A percentile compares a stretch with the other conserved stretches of the same genome.
phyloP scores from a whole-genome alignment of 92 coral and sea anemone genomes.

The Zoanthus sansibaricus region DNA sequence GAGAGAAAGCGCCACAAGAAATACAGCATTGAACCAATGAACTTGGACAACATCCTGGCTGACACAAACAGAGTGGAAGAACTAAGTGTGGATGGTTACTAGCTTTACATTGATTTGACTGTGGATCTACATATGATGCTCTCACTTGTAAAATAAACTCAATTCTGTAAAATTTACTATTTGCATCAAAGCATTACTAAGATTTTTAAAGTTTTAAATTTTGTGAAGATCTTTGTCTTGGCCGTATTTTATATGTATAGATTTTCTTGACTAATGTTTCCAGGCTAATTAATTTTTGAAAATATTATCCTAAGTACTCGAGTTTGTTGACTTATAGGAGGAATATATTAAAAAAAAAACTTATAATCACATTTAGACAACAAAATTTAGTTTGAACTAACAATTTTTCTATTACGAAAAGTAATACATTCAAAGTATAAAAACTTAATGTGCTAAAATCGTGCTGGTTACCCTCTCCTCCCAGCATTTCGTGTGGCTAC shows the following conservation, averaged over 20 bases:
- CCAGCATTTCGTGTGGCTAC: too few species aligned
- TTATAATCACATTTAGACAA: too few species aligned
- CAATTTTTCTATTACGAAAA: too few species aligned
- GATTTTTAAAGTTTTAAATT: neutral
- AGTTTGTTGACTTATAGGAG: too few species aligned
- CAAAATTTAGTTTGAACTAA: too few species aligned
- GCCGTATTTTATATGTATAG: neutral
- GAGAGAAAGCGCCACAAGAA: slow-evolving; percentile 39
- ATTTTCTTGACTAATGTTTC: too few species aligned
- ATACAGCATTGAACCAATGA: slow-evolving; percentile 33
- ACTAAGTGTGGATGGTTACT: slow-evolving; percentile 40
- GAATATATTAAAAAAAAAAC: too few species aligned
- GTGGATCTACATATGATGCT: neutral
- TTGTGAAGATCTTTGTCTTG: neutral
- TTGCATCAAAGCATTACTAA: neutral
- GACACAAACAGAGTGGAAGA: slow-evolving; percentile 28
- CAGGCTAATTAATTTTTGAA: too few species aligned
- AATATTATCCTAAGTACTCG: too few species aligned
- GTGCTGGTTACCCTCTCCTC: too few species aligned
- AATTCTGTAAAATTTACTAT: neutral
- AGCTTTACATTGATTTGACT: neutral
- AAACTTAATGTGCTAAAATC: too few species aligned
- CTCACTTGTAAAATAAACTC: neutral
- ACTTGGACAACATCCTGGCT: slow-evolving; percentile 27
- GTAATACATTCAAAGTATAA: too few species aligned